Evolutionary conservation across 2,797 vertebrate species (phyloP).

Genomic region (Lepidocolaptes lacrymiger): DNA sequence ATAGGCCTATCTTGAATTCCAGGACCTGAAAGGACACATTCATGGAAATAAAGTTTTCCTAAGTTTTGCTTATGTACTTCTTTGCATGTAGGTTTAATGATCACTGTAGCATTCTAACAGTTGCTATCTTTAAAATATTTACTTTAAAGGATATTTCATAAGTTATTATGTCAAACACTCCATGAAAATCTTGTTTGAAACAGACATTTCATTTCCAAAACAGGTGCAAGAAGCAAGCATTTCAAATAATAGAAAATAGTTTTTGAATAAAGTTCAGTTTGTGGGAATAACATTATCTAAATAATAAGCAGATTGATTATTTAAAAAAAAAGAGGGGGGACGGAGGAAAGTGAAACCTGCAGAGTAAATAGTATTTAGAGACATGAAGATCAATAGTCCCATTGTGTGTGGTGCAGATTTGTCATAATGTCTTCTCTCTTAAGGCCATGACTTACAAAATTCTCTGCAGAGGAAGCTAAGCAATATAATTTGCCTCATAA

Average conservation of each 20-base stretch:
- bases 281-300: not conserved
- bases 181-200: not conserved
- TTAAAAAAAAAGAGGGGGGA: not conserved
- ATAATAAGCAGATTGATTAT: not conserved
- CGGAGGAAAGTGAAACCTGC: not conserved
- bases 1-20: not conserved
- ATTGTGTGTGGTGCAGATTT: conserved; percentile 20
- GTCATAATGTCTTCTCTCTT: conserved; percentile 40
- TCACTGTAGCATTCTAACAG: not conserved
- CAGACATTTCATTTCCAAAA: not conserved
- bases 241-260: not conserved
- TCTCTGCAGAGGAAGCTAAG: not conserved
- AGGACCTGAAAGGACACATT: not conserved
- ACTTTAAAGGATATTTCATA: not conserved
- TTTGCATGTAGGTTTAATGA: not conserved
- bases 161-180: not conserved
- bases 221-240: not conserved
- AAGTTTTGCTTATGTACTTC: not conserved
- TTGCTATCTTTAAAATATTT: not conserved
- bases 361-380: conserved; percentile 15
- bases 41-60: not conserved
- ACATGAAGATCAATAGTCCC: conserved; percentile 26
- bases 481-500: not conserved
- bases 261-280: not conserved
- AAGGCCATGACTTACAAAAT: not conserved